These are phyloP conservation scores for Spodoptera picta DNA, from an alignment of 2,888 invertebrate species.

Conservation along the genomic window DNA sequence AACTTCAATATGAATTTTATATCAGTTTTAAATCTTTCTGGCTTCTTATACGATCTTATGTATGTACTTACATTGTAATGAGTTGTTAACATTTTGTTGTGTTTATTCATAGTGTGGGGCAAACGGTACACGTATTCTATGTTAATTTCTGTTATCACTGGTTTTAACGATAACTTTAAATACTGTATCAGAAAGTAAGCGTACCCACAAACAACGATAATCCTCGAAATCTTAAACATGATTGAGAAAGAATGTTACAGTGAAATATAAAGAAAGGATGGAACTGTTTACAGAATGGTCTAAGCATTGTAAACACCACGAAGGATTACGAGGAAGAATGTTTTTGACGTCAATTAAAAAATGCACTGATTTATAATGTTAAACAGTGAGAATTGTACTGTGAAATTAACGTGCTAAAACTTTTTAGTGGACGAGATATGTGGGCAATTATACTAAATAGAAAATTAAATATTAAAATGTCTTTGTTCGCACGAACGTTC, in stretches of 20 bases:
- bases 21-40: constrained; percentile 69
- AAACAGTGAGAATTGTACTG: constrained; percentile 26
- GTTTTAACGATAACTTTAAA: constrained; percentile 56
- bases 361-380: constrained; percentile 17
- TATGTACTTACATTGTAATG: constrained; percentile 53
- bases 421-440: constrained; percentile 70
- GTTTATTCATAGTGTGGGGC: constrained; percentile 54
- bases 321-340: constrained; percentile 41
- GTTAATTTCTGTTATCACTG: constrained; percentile 61
- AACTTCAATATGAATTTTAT: constrained; percentile 75
- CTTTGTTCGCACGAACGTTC: constrained; percentile 68
- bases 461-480: constrained; percentile 84
- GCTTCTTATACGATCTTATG: constrained; percentile 53
- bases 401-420: constrained; percentile 62
- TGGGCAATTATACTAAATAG: constrained; percentile 81
- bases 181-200: constrained; percentile 64
- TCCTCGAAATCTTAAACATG: constrained; percentile 72
- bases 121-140: constrained; percentile 65
- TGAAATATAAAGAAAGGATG: constrained; percentile 9
- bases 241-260: constrained; percentile 9
- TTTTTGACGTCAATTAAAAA: constrained; percentile 37
- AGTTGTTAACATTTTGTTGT: constrained; percentile 55
- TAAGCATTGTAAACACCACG: constrained; percentile 25
- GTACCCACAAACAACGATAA: constrained; percentile 64
- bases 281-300: constrained; percentile 20